Evolutionary conservation across 2,888 invertebrate species (phyloP).

Genomic region (Lithophane semibrunnea): DNA sequence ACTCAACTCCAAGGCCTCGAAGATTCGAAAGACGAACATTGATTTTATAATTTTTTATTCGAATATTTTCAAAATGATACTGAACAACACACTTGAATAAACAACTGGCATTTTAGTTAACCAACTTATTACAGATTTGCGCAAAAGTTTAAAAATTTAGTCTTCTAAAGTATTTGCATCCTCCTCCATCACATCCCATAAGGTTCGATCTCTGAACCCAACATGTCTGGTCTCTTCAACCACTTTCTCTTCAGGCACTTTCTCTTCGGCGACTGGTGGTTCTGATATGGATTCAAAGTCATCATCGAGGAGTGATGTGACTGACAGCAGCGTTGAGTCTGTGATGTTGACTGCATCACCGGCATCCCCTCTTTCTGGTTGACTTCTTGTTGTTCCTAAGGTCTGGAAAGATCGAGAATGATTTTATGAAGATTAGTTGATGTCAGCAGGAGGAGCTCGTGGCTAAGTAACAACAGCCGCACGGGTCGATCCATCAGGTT

Average conservation of each 20-base stretch:
- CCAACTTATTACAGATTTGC: conserved; percentile 5
- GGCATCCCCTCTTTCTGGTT: conserved; percentile 82
- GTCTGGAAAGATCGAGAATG: conserved; percentile 70
- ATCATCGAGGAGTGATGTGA: conserved; percentile 83
- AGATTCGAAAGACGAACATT: not conserved
- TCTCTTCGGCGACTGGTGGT: conserved; percentile 54
- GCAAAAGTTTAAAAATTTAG: conserved; percentile 3
- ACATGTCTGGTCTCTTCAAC: conserved; percentile 65
- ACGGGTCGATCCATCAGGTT: too few relatives aligned
- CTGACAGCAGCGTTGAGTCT: conserved; percentile 81
- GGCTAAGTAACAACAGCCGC: too few relatives aligned
- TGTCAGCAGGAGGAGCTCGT: too few relatives aligned
- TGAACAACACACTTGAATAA: conserved; percentile 43
- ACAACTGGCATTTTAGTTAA: conserved; percentile 21
- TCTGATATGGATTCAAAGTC: conserved; percentile 74
- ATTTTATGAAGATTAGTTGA: not conserved
- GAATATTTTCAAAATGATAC: not conserved
- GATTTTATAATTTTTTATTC: conserved; percentile 10
- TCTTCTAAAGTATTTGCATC: conserved; percentile 70
- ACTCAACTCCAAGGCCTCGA: too few relatives aligned
- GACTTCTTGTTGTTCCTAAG: conserved; percentile 74
- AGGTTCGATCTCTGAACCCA: conserved; percentile 71
- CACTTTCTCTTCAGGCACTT: conserved; percentile 61
- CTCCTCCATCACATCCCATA: conserved; percentile 83
- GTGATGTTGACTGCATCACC: conserved; percentile 79